Conservation (phyloP, 2,888 invertebrate genomes). For the Drosophila algonquin region DNA sequence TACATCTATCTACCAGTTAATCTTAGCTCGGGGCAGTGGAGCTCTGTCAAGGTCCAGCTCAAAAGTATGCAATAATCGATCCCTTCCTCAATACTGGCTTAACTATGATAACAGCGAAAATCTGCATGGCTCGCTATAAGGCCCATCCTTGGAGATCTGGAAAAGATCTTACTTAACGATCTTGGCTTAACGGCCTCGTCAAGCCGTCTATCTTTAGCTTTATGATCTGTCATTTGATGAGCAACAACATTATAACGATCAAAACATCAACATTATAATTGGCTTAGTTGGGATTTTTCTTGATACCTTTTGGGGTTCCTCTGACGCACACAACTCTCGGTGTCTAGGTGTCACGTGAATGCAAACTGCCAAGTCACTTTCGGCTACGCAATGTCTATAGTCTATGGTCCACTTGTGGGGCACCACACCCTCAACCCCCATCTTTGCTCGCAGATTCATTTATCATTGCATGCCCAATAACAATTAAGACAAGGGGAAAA, state of each 20-base stretch:
- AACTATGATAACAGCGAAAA: neutral
- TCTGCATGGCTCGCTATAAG: neutral
- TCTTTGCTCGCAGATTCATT: constrained; percentile 41
- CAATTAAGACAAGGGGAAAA: constrained; percentile 59
- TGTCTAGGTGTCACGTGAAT: constrained; percentile 29
- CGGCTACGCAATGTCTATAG: constrained; percentile 35
- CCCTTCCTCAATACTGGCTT: neutral
- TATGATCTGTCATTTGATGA: constrained; percentile 45
- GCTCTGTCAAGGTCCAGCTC: neutral
- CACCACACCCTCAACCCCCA: neutral
- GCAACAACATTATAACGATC: constrained; percentile 43
- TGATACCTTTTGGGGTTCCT: constrained; percentile 14
- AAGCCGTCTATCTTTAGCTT: constrained; percentile 39
- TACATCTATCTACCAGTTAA: neutral
- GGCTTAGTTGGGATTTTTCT: constrained; percentile 23
- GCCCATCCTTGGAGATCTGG: neutral
- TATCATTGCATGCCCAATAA: constrained; percentile 60
- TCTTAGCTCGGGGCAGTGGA: neutral
- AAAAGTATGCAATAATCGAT: constrained; percentile 2
- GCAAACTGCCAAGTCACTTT: constrained; percentile 29
- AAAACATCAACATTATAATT: constrained; percentile 35
- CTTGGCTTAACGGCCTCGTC: constrained; percentile 23
- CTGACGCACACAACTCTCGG: constrained; percentile 27
- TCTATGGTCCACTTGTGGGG: neutral
- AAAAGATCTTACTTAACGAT: neutral